These are phyloP conservation scores for Aricia agestis DNA, from an alignment of 1,140 invertebrate species.

Conservation along the genomic window DNA sequence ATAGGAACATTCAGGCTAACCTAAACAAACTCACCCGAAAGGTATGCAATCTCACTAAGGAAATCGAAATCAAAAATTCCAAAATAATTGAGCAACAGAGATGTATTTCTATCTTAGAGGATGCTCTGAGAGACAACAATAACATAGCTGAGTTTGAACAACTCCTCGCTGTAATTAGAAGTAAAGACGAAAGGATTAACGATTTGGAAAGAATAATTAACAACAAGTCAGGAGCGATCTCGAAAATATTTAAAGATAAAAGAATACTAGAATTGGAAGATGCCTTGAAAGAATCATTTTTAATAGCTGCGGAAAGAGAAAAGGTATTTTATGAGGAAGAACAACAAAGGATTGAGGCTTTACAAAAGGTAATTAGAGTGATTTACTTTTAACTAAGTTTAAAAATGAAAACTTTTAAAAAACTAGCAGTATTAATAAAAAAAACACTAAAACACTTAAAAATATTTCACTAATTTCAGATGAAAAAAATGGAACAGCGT, in stretches of 20 bases:
- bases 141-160: conserved; percentile 77
- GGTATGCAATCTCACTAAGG: conserved; percentile 67
- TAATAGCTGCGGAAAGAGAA: conserved; percentile 80
- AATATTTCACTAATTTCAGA: conserved; percentile 68
- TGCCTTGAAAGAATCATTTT: conserved; percentile 82
- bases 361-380: conserved; percentile 77
- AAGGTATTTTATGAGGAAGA: conserved; percentile 79
- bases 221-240: conserved; percentile 63
- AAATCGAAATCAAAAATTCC: conserved; percentile 71
- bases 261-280: conserved; percentile 89
- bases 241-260: conserved; percentile 54
- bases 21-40: conserved; percentile 59
- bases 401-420: background rate
- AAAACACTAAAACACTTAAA: background rate
- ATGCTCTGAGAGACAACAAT: conserved; percentile 74
- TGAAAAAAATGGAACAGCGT: conserved; percentile 83
- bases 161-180: conserved; percentile 71
- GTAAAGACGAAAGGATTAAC: conserved; percentile 73
- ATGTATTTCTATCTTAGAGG: conserved; percentile 76
- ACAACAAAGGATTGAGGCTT: conserved; percentile 77
- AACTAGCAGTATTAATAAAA: too few relatives aligned
- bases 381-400: background rate
- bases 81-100: conserved; percentile 77
- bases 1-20: conserved; percentile 42
- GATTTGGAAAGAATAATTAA: conserved; percentile 74